Evolutionary conservation across 2,888 invertebrate species (phyloP), one percentile per base, ranked within the genome.

Genomic region (Diaphora mendica): DNA sequence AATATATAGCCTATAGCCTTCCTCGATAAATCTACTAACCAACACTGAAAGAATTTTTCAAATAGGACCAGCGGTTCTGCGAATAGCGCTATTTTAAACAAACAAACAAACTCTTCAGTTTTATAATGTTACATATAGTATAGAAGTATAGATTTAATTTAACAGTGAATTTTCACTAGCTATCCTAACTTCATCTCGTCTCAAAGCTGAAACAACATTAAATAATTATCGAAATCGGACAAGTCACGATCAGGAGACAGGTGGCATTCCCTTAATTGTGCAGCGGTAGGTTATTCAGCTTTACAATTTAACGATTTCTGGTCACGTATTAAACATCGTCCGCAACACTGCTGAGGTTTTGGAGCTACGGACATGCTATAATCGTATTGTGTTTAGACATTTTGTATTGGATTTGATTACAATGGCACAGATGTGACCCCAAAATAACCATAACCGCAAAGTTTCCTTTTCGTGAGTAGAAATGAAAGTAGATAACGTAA

Each of bases 231-330:
- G 68, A 71, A 68, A 48, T 70, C 73, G 71, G 20, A 79, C 76
- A 23, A 85, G 85, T 81, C 85, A 83, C 84, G 82, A 68, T 23
- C 68, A 76, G 5, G 44, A n/a, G 84, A 79, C 82, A 84, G 86
- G 80, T 84, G 72, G 77, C 80, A 86, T 82, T 84, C 79, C 73
- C 85, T 77, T 85, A 84, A 84, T 84, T 84, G 85, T 80, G 67
- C 82, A 78, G 64, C 68, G 70, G 74, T 82, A 76, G 79, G 84
- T 72, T 79, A 82, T 82, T 64, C 79, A 70, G 76, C 71, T 73
- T 68, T 64, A 72, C 59, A 70, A 72, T 51, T 72, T 75, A 69
- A 75, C 62, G 70, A 68, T 77, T 77, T 77, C 77, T 23, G 35
- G 77, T 74, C 77, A 77, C 77, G 77, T 77, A 72, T 70, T 72